Evolutionary conservation across 2,888 invertebrate genomes (phyloP).

Genomic region (Acanthococcus lagerstroemiae): DNA sequence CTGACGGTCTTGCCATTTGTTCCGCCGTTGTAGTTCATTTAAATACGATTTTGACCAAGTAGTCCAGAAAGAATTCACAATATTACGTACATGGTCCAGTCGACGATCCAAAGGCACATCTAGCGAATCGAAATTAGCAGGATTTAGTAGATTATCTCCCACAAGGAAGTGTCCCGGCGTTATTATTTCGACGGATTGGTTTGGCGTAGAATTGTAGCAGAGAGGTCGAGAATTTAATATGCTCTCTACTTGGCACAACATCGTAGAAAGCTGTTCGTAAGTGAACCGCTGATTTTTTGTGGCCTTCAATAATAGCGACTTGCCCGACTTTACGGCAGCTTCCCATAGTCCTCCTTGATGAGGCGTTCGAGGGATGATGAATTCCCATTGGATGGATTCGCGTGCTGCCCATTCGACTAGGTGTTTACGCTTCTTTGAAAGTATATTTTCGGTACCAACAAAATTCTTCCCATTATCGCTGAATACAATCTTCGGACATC

Average conservation of each 20-base stretch:
- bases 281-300: neutral
- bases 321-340: slow-evolving; percentile 24
- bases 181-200: neutral
- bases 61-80: neutral
- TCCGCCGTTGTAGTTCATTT: neutral
- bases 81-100: neutral
- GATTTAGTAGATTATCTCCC: neutral
- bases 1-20: neutral
- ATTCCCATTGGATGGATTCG: slow-evolving; percentile 35
- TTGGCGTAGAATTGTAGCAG: neutral
- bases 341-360: slow-evolving; percentile 32
- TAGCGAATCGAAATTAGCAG: neutral
- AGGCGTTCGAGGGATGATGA: slow-evolving; percentile 30
- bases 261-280: neutral
- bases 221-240: slow-evolving; percentile 11
- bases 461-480: slow-evolving; percentile 35
- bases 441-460: slow-evolving; percentile 29
- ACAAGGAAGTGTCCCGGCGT: neutral
- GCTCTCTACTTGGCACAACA: neutral
- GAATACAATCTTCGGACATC: slow-evolving; percentile 20
- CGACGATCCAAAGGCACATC: neutral
- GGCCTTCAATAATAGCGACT: slow-evolving; percentile 1
- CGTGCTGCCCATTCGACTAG: neutral
- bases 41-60: neutral
- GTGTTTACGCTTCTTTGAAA: neutral